Evolutionary conservation across 1,140 invertebrate genomes (phyloP), one percentile per base, ranked within the genome.

Genomic region (Kradibia gibbosae): DNA sequence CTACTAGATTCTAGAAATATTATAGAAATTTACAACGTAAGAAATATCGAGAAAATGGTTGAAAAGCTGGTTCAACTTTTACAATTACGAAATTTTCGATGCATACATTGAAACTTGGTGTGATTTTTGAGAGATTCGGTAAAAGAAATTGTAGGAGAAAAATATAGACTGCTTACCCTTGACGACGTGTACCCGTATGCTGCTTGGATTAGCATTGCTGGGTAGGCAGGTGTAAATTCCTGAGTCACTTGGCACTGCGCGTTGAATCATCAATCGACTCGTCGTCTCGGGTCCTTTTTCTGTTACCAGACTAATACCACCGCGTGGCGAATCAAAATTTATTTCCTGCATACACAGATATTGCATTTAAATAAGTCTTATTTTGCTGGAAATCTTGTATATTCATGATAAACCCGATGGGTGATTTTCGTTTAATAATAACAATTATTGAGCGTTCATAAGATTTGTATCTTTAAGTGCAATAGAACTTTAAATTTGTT

Each of bases 171-270:
- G 50, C 42, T 91, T 91, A 94, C 94, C 93, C 86, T 94, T 93
- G 70, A 94, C 91, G 55, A 94, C 93, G 86, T 94, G 93, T 45
- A 94, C 93, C 79, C 92, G 90, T 83, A 94, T 92, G 81, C 89
- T 93, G 67, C 91, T 92, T 8, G 93, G 91, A 86, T 93, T 93
- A 25, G 93, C 93, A 87, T 94, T 94, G 83, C 93, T 93, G 11
- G 94, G 93, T 74, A 91, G 89, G 86, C 93, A 94, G 2, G 92
- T 93, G 86, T 94, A 94, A 65, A 92, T 89, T 5, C 93, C 93
- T 1, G 93, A 93, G 84, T 94, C 92, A 57, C 88, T 88, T 60
- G 88, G 85, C 13, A 92, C 89, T 34, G 92, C 92, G 83, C 93
- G 93, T 83, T 93, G 92, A 82, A 94, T 93, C 83, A 93, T 92